These are phyloP conservation scores for Nemoura dubitans DNA, from an alignment of 2,888 invertebrate genomes.

Conservation along the genomic window DNA sequence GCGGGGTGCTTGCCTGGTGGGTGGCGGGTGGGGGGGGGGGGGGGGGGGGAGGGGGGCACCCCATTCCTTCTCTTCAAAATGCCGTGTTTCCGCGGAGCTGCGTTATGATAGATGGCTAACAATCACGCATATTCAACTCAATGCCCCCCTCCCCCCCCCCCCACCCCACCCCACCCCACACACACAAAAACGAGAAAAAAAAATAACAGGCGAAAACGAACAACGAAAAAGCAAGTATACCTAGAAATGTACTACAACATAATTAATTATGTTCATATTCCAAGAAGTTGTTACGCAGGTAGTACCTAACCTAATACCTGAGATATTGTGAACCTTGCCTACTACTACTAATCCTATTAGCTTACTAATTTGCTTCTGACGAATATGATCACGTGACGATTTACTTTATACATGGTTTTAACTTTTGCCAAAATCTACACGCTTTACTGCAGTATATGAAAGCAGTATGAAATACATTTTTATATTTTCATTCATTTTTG, in stretches of 20 bases:
- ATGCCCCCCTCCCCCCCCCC: slow-evolving; percentile 23
- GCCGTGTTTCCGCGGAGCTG: neutral
- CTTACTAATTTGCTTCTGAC: neutral
- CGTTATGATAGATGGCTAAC: slow-evolving; percentile 41
- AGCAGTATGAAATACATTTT: too few relatives aligned
- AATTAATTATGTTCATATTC: neutral
- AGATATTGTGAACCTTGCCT: neutral
- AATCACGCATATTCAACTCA: slow-evolving; percentile 41
- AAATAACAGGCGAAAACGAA: neutral
- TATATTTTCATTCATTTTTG: too few relatives aligned
- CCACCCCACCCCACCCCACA: too few relatives aligned
- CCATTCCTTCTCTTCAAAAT: neutral
- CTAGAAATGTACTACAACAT: neutral
- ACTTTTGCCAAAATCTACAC: too few relatives aligned
- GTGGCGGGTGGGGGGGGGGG: too few relatives aligned
- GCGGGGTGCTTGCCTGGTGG: slow-evolving; percentile 17
- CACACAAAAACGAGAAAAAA: neutral
- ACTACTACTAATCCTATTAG: neutral
- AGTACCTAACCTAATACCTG: neutral
- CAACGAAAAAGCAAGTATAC: neutral
- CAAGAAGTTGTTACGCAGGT: neutral
- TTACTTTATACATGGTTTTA: neutral
- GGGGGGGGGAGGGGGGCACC: neutral
- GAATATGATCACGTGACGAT: neutral
- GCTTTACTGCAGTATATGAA: too few relatives aligned